These are phyloP conservation scores for Tenthredo distinguenda DNA, from an alignment of 2,888 invertebrate genomes.

Conservation along the genomic window DNA sequence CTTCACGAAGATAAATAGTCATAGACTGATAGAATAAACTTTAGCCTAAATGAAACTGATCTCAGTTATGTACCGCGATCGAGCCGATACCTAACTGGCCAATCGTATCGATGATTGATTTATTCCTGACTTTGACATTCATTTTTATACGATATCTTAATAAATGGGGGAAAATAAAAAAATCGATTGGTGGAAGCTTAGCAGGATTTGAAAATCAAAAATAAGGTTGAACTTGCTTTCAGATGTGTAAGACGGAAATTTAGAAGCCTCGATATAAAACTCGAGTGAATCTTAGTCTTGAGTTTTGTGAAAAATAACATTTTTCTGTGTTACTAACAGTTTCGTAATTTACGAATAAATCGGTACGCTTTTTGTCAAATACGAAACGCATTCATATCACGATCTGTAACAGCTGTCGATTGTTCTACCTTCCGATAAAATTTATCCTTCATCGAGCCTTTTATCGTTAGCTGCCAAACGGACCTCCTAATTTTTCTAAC, in stretches of 20 bases:
- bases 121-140: conserved; percentile 16
- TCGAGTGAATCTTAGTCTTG: neutral
- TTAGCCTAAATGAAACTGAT: conserved; percentile 1
- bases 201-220: neutral
- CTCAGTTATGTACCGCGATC: no score
- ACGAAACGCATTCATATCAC: no score
- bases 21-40: conserved; percentile 25
- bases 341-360: neutral
- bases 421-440: no score
- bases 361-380: no score
- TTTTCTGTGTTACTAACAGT: neutral
- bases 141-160: conserved; percentile 21
- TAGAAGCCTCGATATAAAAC: no score
- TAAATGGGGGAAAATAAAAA: neutral
- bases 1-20: conserved; percentile 36
- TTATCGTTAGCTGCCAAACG: no score
- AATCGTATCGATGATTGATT: conserved; percentile 11
- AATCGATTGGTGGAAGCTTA: neutral
- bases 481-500: no score
- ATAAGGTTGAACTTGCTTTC: neutral
- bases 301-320: neutral
- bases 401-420: no score
- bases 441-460: no score
- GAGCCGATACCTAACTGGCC: neutral
- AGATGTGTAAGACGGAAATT: neutral